Evolutionary conservation across 2,797 vertebrate species (phyloP).

Genomic region (Falco peregrinus): DNA sequence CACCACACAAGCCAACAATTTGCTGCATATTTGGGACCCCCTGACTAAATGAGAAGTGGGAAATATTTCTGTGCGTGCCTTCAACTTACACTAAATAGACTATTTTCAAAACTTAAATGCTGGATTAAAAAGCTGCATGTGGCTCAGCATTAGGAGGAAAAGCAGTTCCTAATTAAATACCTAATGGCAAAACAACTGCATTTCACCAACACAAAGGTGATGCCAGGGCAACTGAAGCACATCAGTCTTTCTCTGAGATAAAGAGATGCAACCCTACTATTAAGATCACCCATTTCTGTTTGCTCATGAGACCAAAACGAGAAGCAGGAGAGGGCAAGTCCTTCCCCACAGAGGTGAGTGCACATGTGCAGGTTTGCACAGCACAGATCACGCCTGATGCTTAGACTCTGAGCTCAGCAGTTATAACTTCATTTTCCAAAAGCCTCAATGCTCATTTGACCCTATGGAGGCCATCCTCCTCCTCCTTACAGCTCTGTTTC

Average conservation of each 20-base stretch:
- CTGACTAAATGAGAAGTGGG: background rate
- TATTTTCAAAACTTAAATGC: background rate
- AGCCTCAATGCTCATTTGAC: background rate
- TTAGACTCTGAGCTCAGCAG: background rate
- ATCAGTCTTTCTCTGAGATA: background rate
- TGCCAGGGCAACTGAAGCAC: background rate
- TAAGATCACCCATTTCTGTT: background rate
- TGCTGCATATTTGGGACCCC: background rate
- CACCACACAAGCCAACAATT: background rate
- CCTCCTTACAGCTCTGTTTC: background rate
- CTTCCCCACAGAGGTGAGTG: background rate
- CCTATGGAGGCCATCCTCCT: background rate
- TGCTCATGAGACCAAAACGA: rapidly evolving
- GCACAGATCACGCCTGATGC: background rate
- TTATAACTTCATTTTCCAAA: background rate
- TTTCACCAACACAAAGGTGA: background rate
- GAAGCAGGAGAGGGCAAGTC: background rate
- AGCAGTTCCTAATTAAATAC: background rate
- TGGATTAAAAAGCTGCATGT: background rate
- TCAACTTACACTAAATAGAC: background rate
- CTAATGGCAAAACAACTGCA: background rate
- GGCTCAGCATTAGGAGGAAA: background rate
- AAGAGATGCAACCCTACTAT: background rate
- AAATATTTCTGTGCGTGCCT: background rate
- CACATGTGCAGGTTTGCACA: background rate